Evolutionary conservation across 2,113 vertebrate species (phyloP).

Genomic region (Ctenomys sociabilis): DNA sequence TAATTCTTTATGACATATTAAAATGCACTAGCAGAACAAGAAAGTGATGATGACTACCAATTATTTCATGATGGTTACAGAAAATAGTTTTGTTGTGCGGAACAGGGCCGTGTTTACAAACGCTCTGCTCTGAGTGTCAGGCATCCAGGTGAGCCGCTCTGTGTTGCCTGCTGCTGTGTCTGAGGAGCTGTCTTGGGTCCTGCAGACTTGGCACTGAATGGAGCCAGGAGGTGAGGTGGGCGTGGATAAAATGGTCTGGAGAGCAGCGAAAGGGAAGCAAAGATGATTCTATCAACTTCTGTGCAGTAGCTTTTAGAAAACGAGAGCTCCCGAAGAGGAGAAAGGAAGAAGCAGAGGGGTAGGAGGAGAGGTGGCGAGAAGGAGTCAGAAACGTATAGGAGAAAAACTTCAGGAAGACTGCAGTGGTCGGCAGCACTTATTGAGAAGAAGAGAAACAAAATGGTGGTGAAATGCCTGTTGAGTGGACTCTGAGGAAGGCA

Average conservation of each 20-base stretch:
- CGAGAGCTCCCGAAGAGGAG: not conserved
- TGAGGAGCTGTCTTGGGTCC: not conserved
- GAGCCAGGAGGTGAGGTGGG: not conserved
- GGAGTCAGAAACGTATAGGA: not conserved
- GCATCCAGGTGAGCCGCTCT: not conserved
- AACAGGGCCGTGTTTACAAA: not conserved
- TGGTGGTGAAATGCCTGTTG: not conserved
- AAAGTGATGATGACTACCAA: not conserved
- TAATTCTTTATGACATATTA: not conserved
- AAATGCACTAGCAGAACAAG: not conserved
- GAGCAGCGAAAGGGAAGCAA: not conserved
- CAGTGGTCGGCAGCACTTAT: not conserved
- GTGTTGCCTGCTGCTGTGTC: not conserved
- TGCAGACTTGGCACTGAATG: not conserved
- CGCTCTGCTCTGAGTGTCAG: not conserved
- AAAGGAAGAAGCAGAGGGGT: not conserved
- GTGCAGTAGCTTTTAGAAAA: not conserved
- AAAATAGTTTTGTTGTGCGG: not conserved
- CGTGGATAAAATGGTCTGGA: not conserved
- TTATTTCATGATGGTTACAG: not conserved
- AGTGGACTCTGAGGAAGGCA: not conserved
- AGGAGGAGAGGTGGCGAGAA: not conserved
- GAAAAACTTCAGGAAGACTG: not conserved
- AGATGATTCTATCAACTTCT: not conserved
- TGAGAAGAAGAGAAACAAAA: not conserved